Evolutionary conservation across 2,888 invertebrate genomes (phyloP), one percentile per base, ranked within the genome.

Genomic region (Conchocele bisecta): DNA sequence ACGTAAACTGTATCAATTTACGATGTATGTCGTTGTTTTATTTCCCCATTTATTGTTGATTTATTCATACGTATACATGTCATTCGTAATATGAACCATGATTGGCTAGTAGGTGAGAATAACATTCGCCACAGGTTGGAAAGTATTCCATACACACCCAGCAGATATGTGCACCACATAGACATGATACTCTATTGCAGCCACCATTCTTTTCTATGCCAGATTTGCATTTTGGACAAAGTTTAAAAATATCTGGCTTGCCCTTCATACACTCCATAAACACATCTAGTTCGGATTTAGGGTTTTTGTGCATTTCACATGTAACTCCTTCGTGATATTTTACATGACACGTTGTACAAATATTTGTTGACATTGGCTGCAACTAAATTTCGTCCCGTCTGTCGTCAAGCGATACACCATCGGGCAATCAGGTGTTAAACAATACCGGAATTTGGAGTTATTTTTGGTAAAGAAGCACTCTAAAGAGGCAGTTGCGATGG

Each of bases 361-460:
- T 79, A 22, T 71, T 76, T 1, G 58, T 64, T 50, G 56, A 41
- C 89, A 89, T 7, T 73, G 73, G 4, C 65, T 64, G 44, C 87
- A 87, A 28, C 33, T 53, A 60, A 85, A 86, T 26, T 56, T 53
- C 15, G 64, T 44, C 0, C 78, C 81, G 6, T 39, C 37, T 2
- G 58, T 41, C 5, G 82, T 77, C 2, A 83, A 72, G n/a, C 75
- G 66, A 63, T 89, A 89, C 7, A 89, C 74, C 58, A 81, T 81
- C 7, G 76, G 69, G 46, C 89, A 89, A 64, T 89, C 83, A 0
- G 89, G 85, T 1, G 88, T 87, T 15, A 79, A 29, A 61, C 89
- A 89, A 67, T 79, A 88, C 6, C 61, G 78, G 64, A 75, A 86
- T 37, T 75, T 54, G 2, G 48, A 42, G 20, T 60, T 75, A 59